phyloP scores from a whole-genome alignment of 2,888 invertebrate species.

The Oscheius sp. region DNA sequence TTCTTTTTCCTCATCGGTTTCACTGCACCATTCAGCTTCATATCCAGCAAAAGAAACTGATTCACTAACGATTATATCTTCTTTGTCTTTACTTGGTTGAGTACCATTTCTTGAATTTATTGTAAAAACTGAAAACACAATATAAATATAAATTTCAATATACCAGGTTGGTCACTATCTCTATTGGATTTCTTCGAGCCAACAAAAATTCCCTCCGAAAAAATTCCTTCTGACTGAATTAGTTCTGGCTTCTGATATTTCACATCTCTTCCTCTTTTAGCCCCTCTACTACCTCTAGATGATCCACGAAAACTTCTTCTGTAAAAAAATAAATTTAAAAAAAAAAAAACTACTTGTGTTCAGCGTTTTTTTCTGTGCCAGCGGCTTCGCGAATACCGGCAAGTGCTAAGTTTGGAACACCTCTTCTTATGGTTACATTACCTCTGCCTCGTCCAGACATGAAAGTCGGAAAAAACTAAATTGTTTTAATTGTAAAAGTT shows the following conservation, averaged over 20 bases:
- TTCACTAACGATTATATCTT: not conserved
- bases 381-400: constrained; percentile 46
- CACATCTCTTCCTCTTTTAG: too few species aligned
- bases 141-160: not conserved
- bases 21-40: constrained; percentile 48
- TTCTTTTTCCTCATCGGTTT: constrained; percentile 46
- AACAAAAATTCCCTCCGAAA: constrained; percentile 45
- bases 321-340: constrained; percentile 5
- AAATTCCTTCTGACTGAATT: constrained; percentile 51
- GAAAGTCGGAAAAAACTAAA: too few species aligned
- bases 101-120: constrained; percentile 2
- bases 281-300: constrained; percentile 31
- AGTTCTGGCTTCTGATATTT: constrained; percentile 34
- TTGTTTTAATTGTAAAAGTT: too few species aligned
- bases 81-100: not conserved
- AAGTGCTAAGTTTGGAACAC: constrained; percentile 47
- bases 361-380: not conserved
- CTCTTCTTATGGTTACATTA: constrained; percentile 24
- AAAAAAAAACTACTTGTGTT: constrained; percentile 23
- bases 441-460: constrained; percentile 30
- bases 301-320: constrained; percentile 31
- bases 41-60: constrained; percentile 38
- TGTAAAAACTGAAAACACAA: not conserved
- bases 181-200: constrained; percentile 17
- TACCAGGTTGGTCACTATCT: constrained; percentile 1